Evolutionary conservation across 2,888 invertebrate species (phyloP), one percentile per base, ranked within the genome.

Genomic region (Tinea pellionella): DNA sequence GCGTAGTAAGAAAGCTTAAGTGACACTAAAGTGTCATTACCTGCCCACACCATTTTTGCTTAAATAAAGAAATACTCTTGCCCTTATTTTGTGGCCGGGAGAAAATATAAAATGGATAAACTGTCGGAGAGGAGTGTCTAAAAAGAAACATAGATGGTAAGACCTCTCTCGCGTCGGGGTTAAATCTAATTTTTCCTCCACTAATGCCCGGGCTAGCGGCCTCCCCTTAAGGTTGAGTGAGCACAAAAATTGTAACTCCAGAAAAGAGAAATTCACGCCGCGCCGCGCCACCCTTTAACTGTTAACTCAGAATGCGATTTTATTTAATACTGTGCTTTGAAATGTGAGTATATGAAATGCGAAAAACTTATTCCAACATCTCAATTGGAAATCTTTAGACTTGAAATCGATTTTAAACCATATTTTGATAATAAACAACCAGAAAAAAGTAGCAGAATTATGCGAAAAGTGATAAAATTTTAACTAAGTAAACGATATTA

Each of bases 121-220:
- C 71, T 71, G 69, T 66, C 64, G 68, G 69, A 72, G 68, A 68
- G 72, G 71, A 69, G 69, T 69, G 69, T 70, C 71, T 77, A 72
- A 75, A 75, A 73, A 68, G 71, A 51, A 60, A 51, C 29, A 71
- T 70, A 67, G 71, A 74, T 68, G 69, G 19, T 73, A 72, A 69
- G 70, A 68, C 69, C 71, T 73, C 71, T 69, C 68, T 65, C 65
- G 67, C 68, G 66, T 76, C 75, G 81, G 79, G 77, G 78, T 78
- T 78, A 78, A 84, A 85, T 85, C 80, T 80, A 84, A 84, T 85
- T 84, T 80, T 79, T 75, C 75, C 74, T 68, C 75, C 75, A 72
- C 77, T 83, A 82, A 83, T 82, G 78, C 74, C 65, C 66, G 19
- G 32, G 66, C 71, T 70, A 66, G 69, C 70, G 24, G 68, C 72